Evolutionary conservation across 2,113 vertebrate genomes (phyloP).

Genomic region (Loxodonta africana): DNA sequence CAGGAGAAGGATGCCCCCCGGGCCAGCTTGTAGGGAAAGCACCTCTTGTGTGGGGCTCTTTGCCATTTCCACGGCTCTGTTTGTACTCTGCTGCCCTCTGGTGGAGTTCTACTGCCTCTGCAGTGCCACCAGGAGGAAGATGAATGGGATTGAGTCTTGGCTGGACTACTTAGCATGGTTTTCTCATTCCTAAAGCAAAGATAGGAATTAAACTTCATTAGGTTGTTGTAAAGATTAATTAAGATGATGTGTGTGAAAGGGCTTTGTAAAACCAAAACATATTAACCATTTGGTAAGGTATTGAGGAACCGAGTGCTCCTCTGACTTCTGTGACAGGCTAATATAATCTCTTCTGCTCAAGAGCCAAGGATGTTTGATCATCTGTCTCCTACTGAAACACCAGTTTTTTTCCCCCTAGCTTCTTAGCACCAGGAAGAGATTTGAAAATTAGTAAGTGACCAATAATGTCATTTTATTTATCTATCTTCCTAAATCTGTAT

Average conservation of each 20-base stretch:
- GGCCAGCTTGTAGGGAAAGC: not conserved
- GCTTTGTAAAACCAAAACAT: not conserved
- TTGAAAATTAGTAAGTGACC: slow-evolving; percentile 24
- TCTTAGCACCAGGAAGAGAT: not conserved
- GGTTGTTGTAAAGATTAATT: too few relatives aligned
- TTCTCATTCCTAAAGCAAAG: not conserved
- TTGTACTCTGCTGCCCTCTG: not conserved
- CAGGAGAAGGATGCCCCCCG: not conserved
- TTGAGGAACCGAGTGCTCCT: not conserved
- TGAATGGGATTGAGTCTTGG: not conserved
- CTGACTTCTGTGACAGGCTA: not conserved
- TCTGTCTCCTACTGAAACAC: not conserved
- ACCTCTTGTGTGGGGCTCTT: fast-evolving
- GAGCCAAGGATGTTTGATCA: not conserved
- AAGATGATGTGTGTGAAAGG: not conserved
- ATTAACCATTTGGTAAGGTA: not conserved
- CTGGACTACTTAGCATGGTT: not conserved
- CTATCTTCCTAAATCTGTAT: not conserved
- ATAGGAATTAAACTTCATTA: not conserved
- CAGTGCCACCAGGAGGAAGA: not conserved
- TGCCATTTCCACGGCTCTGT: fast-evolving
- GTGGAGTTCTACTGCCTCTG: not conserved
- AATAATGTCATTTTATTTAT: not conserved
- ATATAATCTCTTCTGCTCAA: not conserved
- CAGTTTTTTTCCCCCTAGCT: not conserved